Conservation (phyloP, 1,140 invertebrate genomes). For the Zophobas atratus region DNA sequence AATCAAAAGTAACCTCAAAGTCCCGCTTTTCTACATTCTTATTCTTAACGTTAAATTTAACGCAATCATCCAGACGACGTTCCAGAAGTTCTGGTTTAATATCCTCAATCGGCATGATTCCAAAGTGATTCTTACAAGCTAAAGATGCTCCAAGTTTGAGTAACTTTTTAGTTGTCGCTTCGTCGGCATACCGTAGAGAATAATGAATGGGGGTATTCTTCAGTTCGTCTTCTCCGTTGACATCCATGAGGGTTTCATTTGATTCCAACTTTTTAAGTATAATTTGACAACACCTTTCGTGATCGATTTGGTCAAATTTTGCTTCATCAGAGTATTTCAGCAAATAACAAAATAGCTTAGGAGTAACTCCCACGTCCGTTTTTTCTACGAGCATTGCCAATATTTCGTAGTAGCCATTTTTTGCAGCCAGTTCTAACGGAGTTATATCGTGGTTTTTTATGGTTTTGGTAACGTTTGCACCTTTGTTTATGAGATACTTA, state of each 20-base stretch:
- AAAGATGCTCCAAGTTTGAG: constrained; percentile 80
- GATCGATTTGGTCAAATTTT: constrained; percentile 64
- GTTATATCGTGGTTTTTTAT: constrained; percentile 55
- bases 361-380: constrained; percentile 68
- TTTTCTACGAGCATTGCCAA: constrained; percentile 73
- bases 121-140: constrained; percentile 77
- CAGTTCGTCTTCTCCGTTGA: constrained; percentile 79
- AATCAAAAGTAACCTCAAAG: constrained; percentile 81
- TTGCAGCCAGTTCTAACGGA: constrained; percentile 74
- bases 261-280: constrained; percentile 70
- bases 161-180: constrained; percentile 74
- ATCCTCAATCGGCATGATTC: constrained; percentile 79
- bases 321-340: constrained; percentile 54
- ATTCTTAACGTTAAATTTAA: constrained; percentile 65
- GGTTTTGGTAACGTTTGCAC: constrained; percentile 70
- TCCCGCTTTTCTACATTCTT: constrained; percentile 74
- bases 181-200: constrained; percentile 79
- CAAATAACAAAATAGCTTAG: constrained; percentile 49
- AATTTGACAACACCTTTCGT: constrained; percentile 72
- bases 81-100: constrained; percentile 78
- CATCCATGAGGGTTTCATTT: constrained; percentile 67
- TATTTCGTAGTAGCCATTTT: constrained; percentile 75
- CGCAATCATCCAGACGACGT: constrained; percentile 80
- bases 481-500: constrained; percentile 71
- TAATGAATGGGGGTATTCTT: constrained; percentile 88